Conservation (phyloP, 1,140 invertebrate species). For the Tigriopus japonicus region DNA sequence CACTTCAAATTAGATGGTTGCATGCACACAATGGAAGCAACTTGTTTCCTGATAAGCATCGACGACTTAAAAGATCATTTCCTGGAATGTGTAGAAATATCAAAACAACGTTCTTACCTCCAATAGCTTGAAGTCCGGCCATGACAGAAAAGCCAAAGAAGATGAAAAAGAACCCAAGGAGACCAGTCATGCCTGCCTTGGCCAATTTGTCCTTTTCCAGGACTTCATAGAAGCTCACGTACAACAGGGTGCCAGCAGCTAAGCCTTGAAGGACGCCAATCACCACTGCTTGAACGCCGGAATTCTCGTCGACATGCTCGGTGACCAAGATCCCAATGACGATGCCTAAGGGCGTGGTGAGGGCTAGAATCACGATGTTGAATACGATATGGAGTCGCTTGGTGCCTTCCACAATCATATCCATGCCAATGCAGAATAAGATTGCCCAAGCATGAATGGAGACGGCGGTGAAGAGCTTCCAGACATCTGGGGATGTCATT, state of each 20-base stretch:
- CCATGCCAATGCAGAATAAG: slow-evolving; percentile 31
- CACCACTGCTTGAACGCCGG: not conserved
- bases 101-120: not conserved
- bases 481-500: slow-evolving; percentile 37
- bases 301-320: slow-evolving; percentile 15
- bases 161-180: not conserved
- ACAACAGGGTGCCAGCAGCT: slow-evolving; percentile 40
- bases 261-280: slow-evolving; percentile 24
- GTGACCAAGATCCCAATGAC: slow-evolving; percentile 40
- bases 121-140: not conserved
- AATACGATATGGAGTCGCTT: slow-evolving; percentile 29
- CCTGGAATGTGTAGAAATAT: not conserved
- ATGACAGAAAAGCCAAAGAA: slow-evolving; percentile 4
- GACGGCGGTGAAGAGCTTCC: slow-evolving; percentile 37
- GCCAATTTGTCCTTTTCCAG: slow-evolving; percentile 32
- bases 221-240: slow-evolving; percentile 42
- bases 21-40: not conserved
- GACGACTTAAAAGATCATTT: not conserved
- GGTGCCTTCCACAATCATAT: slow-evolving; percentile 24
- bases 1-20: not conserved
- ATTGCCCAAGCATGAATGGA: slow-evolving; percentile 51
- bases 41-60: not conserved
- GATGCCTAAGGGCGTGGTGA: slow-evolving; percentile 57
- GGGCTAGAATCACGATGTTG: slow-evolving; percentile 53
- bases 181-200: not conserved